Evolutionary conservation across 1,140 invertebrate species (phyloP).

Genomic region (Aricia agestis): DNA sequence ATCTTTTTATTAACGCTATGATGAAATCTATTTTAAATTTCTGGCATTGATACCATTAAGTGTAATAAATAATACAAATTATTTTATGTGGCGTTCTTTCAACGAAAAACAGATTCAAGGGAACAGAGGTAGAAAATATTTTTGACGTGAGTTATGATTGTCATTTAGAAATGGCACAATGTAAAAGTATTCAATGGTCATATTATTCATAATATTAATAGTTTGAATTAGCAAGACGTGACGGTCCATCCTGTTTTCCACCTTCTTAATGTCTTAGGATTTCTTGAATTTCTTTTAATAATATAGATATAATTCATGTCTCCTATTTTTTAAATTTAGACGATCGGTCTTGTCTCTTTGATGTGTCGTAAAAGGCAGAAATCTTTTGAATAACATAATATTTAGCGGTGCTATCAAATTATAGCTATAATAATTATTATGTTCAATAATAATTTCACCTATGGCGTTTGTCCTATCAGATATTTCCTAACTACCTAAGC

Average conservation of each 20-base stretch:
- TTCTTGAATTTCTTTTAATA: too few relatives aligned
- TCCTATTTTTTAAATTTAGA: too few relatives aligned
- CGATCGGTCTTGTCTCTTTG: too few relatives aligned
- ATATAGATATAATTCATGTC: too few relatives aligned
- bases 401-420: too few relatives aligned
- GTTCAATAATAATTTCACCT: too few relatives aligned
- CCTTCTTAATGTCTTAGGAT: too few relatives aligned
- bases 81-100: conserved; percentile 10
- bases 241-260: not conserved
- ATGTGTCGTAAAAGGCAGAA: too few relatives aligned
- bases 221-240: not conserved
- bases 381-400: too few relatives aligned
- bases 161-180: conserved; percentile 2
- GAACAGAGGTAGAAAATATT: conserved; percentile 10
- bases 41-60: conserved; percentile 27
- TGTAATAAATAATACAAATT: conserved; percentile 29
- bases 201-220: not conserved
- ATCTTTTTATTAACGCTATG: conserved; percentile 48
- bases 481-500: too few relatives aligned
- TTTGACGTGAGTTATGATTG: conserved; percentile 3
- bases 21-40: conserved; percentile 42
- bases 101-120: conserved; percentile 13
- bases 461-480: too few relatives aligned
- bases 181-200: not conserved
- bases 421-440: too few relatives aligned